Evolutionary conservation across 2,797 vertebrate species (phyloP).

Genomic region (Triplophysa bombifrons): DNA sequence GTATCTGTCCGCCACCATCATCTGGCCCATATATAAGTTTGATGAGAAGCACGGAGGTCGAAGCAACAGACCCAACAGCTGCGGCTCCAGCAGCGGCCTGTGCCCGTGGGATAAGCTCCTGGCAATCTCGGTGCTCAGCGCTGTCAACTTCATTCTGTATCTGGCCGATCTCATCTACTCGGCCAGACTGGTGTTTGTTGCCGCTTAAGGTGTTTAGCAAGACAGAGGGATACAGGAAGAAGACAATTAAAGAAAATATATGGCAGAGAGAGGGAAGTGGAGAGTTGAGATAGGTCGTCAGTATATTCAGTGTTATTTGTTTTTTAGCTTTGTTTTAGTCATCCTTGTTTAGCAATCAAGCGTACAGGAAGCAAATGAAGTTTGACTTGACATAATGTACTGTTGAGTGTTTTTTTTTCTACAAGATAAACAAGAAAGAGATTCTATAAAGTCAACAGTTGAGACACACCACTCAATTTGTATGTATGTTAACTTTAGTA

Average conservation of each 20-base stretch:
- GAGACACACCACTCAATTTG: background rate
- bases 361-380: background rate
- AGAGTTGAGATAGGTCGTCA: background rate
- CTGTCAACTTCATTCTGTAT: constrained; percentile 78
- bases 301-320: background rate
- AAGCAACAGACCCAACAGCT: constrained; percentile 57
- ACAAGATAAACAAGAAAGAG: background rate
- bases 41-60: constrained; percentile 70
- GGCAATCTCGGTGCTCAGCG: constrained; percentile 72
- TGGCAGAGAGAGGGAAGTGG: background rate
- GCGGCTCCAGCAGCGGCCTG: constrained; percentile 45
- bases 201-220: constrained; percentile 59
- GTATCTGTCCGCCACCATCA: constrained; percentile 82
- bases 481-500: background rate
- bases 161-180: constrained; percentile 79
- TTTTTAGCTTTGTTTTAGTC: background rate
- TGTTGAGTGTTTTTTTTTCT: background rate
- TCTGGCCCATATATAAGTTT: constrained; percentile 91
- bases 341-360: constrained; percentile 35
- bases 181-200: constrained; percentile 76
- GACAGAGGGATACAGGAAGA: background rate
- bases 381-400: background rate
- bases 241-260: background rate
- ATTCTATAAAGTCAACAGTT: background rate
- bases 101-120: constrained; percentile 73